Evolutionary conservation across 2,888 invertebrate genomes (phyloP).

Genomic region (Pristionchus mayeri): DNA sequence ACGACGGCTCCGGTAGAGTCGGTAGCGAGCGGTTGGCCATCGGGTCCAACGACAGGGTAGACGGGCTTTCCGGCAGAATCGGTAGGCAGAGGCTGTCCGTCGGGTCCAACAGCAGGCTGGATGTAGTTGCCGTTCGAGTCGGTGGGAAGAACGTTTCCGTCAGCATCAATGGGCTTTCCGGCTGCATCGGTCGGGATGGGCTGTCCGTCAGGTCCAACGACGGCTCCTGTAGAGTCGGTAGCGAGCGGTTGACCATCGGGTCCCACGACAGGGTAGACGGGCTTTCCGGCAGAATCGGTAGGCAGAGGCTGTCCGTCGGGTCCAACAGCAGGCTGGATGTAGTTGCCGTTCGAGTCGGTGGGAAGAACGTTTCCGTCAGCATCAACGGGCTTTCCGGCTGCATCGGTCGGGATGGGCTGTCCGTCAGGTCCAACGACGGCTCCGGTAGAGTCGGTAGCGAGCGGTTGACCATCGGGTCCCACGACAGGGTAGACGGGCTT

Average conservation of each 20-base stretch:
- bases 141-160: conserved; percentile 57
- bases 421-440: conserved; percentile 52
- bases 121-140: conserved; percentile 57
- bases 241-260: conserved; percentile 57
- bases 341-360: conserved; percentile 59
- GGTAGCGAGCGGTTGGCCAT: conserved; percentile 60
- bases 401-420: conserved; percentile 52
- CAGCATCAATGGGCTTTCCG: conserved; percentile 56
- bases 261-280: conserved; percentile 47
- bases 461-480: conserved; percentile 54
- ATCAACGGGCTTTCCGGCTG: conserved; percentile 58
- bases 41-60: conserved; percentile 58
- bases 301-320: conserved; percentile 56
- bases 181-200: conserved; percentile 60
- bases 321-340: conserved; percentile 57
- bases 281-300: conserved; percentile 53
- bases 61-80: conserved; percentile 51
- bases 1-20: conserved; percentile 53
- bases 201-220: conserved; percentile 55
- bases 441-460: conserved; percentile 54
- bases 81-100: conserved; percentile 55
- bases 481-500: conserved; percentile 53
- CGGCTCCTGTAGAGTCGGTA: conserved; percentile 60
- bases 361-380: conserved; percentile 57
- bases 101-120: conserved; percentile 28